phyloP scores from a whole-genome alignment of 2,113 vertebrate genomes.

The Brachyistius frenatus region DNA sequence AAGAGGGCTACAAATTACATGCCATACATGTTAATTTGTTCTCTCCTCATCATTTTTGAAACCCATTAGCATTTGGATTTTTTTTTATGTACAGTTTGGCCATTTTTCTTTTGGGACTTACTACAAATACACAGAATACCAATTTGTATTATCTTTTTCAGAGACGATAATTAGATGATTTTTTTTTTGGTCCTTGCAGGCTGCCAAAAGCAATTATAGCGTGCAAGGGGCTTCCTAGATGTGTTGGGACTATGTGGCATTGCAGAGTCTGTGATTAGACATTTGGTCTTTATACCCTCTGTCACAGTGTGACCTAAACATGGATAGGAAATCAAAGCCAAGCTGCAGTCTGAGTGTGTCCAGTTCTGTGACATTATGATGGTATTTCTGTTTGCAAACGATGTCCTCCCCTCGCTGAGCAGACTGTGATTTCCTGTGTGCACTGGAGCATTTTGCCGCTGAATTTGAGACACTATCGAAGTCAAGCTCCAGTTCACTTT shows the following conservation, averaged over 20 bases:
- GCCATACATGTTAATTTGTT: neutral
- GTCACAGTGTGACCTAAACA: neutral
- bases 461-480: conserved; percentile 9
- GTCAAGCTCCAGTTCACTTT: conserved; percentile 4
- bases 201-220: conserved; percentile 16
- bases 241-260: neutral
- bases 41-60: neutral
- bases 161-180: neutral
- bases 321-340: conserved; percentile 35
- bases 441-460: conserved; percentile 10
- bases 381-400: conserved; percentile 48
- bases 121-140: neutral
- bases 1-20: no score
- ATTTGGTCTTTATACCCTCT: conserved; percentile 8
- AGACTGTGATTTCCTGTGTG: conserved; percentile 40
- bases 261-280: conserved; percentile 11
- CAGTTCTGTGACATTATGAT: conserved; percentile 40
- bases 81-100: neutral
- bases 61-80: neutral
- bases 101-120: conserved; percentile 12
- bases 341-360: conserved; percentile 33
- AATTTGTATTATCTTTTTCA: neutral
- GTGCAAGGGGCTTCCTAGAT: neutral
- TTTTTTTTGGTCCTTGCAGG: conserved; percentile 26
- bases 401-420: conserved; percentile 34